Conservation (phyloP, 2,888 invertebrate species). For the Drosophila neonasuta region DNA sequence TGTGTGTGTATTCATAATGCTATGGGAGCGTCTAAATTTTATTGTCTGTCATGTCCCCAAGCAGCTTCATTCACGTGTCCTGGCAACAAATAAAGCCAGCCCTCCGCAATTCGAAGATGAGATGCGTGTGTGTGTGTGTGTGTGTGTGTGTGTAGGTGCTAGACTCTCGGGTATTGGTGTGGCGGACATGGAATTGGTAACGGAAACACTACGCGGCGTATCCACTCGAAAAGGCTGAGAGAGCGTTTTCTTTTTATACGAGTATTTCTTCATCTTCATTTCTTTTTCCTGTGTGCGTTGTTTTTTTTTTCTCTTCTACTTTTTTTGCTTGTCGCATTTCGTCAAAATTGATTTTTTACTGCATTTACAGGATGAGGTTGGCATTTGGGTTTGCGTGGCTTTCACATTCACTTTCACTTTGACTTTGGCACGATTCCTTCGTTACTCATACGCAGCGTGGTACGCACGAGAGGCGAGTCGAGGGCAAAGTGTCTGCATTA, state of each 20-base stretch:
- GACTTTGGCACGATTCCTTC: constrained; percentile 51
- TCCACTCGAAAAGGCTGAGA: not conserved
- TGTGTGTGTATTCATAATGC: constrained; percentile 49
- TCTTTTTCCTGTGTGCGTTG: not conserved
- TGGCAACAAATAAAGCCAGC: constrained; percentile 49
- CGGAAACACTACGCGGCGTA: constrained; percentile 34
- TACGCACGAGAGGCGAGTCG: constrained; percentile 24
- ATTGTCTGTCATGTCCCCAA: constrained; percentile 65
- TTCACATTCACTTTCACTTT: constrained; percentile 54
- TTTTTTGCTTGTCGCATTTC: constrained; percentile 52
- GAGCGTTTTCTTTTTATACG: constrained; percentile 7
- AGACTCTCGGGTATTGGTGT: not conserved
- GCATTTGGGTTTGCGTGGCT: constrained; percentile 44
- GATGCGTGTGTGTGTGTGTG: not conserved
- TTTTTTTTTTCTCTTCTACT: constrained; percentile 3
- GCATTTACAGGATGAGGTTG: constrained; percentile 55
- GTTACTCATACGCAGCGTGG: constrained; percentile 65
- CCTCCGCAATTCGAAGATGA: not conserved
- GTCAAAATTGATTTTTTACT: constrained; percentile 71
- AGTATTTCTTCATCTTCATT: constrained; percentile 3
- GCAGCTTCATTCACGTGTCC: constrained; percentile 56
- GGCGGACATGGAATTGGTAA: constrained; percentile 2
- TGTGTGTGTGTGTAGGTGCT: not conserved
- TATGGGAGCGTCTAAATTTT: constrained; percentile 62
- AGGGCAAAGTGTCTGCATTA: constrained; percentile 58